Conservation (phyloP, 2,113 vertebrate species). For the Pseudorasbora parva region DNA sequence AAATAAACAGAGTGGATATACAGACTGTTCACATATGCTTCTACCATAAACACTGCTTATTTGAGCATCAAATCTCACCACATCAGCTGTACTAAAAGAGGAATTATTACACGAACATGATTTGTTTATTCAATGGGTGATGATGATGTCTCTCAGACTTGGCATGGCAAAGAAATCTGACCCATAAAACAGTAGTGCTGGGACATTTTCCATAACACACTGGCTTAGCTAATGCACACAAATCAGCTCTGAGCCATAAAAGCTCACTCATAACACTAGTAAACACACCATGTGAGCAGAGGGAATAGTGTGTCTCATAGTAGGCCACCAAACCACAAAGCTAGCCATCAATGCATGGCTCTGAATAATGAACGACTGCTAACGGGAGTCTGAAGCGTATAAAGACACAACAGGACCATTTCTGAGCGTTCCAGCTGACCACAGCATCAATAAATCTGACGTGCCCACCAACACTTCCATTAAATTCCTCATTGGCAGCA, state of each 20-base stretch:
- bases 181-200: slow-evolving; percentile 22
- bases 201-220: background rate
- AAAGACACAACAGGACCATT: slow-evolving; percentile 41
- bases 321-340: slow-evolving; percentile 7
- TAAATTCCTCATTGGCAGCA: slow-evolving; percentile 34
- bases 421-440: slow-evolving; percentile 45
- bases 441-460: slow-evolving; percentile 52
- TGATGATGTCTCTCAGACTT: background rate
- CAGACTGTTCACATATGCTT: background rate
- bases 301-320: slow-evolving; percentile 2
- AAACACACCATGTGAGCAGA: background rate
- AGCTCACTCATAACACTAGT: slow-evolving; percentile 9
- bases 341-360: background rate
- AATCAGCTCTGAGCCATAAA: slow-evolving; percentile 23
- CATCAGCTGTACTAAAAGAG: background rate
- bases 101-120: background rate
- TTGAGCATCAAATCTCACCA: background rate
- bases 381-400: slow-evolving; percentile 51
- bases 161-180: background rate
- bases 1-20: background rate
- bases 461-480: slow-evolving; percentile 48
- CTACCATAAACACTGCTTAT: background rate
- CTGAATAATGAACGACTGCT: slow-evolving; percentile 48
- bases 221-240: slow-evolving; percentile 4
- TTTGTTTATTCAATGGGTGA: slow-evolving; percentile 11